Percentiles rank a stretch among this genome's conserved stretches.
These are phyloP conservation scores for Clamator glandarius DNA, from an alignment of 2,797 vertebrate genomes.

Conservation along the genomic window DNA sequence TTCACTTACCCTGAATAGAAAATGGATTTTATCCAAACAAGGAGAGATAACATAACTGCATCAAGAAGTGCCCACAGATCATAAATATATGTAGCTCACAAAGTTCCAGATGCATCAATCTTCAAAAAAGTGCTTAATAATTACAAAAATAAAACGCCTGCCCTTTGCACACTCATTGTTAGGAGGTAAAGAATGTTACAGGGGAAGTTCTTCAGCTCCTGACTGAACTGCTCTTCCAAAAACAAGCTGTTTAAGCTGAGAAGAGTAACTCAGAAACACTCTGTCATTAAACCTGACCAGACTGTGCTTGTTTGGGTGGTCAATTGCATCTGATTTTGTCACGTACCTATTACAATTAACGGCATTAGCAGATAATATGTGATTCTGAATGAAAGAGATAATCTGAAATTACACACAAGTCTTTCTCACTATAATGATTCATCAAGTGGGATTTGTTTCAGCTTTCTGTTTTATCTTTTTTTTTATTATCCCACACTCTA, in stretches of 20 bases:
- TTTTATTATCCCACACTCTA: not conserved
- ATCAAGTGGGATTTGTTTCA: constrained; percentile 28
- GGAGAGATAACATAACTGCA: not conserved
- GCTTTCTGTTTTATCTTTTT: not conserved
- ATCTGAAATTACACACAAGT: not conserved
- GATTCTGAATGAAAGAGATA: constrained; percentile 34
- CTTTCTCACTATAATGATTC: constrained; percentile 40
- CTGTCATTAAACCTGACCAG: not conserved
- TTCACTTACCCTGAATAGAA: constrained; percentile 14
- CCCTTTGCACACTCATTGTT: not conserved
- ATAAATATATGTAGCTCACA: constrained; percentile 10
- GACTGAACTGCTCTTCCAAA: not conserved
- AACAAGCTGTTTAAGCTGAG: not conserved
- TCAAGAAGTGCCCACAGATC: not conserved
- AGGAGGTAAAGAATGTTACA: not conserved
- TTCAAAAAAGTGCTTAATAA: constrained; percentile 7
- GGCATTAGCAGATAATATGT: not conserved
- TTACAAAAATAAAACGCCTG: not conserved
- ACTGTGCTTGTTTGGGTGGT: not conserved
- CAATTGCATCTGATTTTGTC: not conserved
- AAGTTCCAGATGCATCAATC: constrained; percentile 21
- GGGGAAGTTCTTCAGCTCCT: not conserved
- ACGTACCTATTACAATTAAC: not conserved
- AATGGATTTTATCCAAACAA: constrained; percentile 10
- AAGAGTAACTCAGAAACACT: not conserved